Base-by-base conservation (phyloP, 2,888 invertebrate genomes). In the Tiliacea citrago region DNA sequence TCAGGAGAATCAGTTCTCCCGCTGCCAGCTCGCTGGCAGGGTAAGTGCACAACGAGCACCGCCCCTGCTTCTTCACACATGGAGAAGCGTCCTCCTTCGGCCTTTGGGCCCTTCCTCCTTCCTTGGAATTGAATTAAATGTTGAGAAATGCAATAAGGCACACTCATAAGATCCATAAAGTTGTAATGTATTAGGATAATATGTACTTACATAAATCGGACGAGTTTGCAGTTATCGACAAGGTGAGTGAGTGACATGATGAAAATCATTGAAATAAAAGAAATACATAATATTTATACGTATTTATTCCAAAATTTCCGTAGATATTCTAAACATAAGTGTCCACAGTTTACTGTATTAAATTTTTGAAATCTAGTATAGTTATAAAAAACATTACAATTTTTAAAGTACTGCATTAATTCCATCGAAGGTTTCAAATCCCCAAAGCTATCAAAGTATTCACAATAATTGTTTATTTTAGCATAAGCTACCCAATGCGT, bases 71-170 rank as follows among this genome's bases (percentile, higher is more conserved):
- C n/a, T n/a, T n/a, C n/a, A n/a, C n/a, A n/a, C n/a, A n/a, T n/a
- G n/a, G n/a, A n/a, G n/a, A n/a, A n/a, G n/a, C n/a, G n/a, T n/a
- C n/a, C n/a, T n/a, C n/a, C n/a, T n/a, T n/a, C n/a, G n/a, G n/a
- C n/a, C n/a, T n/a, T n/a, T n/a, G n/a, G n/a, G n/a, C n/a, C n/a
- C n/a, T n/a, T n/a, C n/a, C n/a, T n/a, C n/a, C n/a, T n/a, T n/a
- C n/a, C n/a, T 66, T 35, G 53, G 66, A 53, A 66, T 66, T 66
- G 29, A 29, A 29, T 29, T 29, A 51, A 67, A 67, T 39, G 67
- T 67, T 67, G 67, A 67, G 55, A 67, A 67, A 67, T 67, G 55
- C 42, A 67, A 55, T 67, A 67, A 55, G 9, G 67, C 67, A 55
- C 67, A 67, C 55, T 67, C 67, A 67, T 67, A 67, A 9, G 16